Conservation (phyloP, 2,113 vertebrate genomes). For the pig (Sus scrofa) region DNA sequence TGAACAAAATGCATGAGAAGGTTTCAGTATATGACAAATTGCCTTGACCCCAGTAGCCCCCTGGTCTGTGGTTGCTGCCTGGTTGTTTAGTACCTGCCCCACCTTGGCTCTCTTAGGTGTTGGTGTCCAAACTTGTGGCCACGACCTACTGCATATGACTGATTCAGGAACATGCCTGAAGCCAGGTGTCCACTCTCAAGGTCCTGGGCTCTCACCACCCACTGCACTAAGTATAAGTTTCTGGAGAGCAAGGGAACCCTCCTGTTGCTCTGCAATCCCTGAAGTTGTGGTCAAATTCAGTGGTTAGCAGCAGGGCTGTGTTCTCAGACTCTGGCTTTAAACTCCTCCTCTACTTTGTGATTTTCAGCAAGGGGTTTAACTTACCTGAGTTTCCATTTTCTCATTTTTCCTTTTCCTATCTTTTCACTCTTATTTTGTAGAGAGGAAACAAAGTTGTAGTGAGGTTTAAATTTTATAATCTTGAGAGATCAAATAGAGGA, state of each 20-base stretch:
- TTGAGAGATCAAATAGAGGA: not conserved
- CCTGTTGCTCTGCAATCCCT: not conserved
- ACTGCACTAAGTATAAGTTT: not conserved
- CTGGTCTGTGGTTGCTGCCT: not conserved
- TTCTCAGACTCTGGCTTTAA: constrained; percentile 2
- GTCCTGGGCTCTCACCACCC: not conserved
- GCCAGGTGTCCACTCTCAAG: not conserved
- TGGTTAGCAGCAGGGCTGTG: not conserved
- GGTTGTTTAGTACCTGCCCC: not conserved
- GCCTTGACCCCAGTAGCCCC: not conserved
- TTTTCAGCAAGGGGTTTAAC: not conserved
- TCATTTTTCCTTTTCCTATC: not conserved
- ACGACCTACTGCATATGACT: not conserved
- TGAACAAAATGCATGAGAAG: not conserved
- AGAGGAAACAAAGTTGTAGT: constrained; percentile 35
- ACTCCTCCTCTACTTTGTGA: not conserved
- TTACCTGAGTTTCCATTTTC: not conserved
- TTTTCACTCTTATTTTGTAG: not conserved
- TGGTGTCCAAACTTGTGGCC: not conserved
- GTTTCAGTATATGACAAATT: not conserved
- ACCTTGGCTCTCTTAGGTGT: not conserved
- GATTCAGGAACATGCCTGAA: not conserved
- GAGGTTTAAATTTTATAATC: constrained; percentile 49
- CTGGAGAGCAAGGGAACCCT: not conserved
- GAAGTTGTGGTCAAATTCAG: not conserved